Evolutionary conservation across 1,140 invertebrate genomes (phyloP).

Genomic region (Sarcophaga peregrina): DNA sequence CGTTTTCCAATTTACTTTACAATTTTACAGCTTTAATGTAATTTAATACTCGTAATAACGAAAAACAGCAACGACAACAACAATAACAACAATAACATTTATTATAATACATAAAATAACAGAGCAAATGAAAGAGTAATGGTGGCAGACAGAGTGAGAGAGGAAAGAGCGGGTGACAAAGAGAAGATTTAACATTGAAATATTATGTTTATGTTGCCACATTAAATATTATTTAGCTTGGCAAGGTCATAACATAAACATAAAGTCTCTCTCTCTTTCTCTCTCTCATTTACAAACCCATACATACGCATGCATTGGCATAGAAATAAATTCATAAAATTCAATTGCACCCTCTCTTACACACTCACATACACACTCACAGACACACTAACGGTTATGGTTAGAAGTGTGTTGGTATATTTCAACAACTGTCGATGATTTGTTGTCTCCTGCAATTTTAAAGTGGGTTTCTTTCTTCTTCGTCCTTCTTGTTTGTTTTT

Average conservation of each 20-base stretch:
- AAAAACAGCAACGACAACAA: no score
- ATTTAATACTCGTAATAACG: no score
- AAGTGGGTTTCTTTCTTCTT: not conserved
- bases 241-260: slow-evolving; percentile 27
- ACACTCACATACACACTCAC: slow-evolving; percentile 2
- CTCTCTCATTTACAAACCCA: not conserved
- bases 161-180: no score
- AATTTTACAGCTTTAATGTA: no score
- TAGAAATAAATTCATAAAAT: not conserved
- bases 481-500: no score
- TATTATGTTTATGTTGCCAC: slow-evolving; percentile 25
- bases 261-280: not conserved
- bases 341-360: not conserved
- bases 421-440: slow-evolving; percentile 39
- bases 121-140: no score
- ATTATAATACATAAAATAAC: no score
- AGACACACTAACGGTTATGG: not conserved
- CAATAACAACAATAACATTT: no score
- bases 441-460: slow-evolving; percentile 27
- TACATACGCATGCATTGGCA: not conserved
- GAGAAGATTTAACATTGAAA: slow-evolving; percentile 31
- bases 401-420: slow-evolving; percentile 1
- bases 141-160: no score
- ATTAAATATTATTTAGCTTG: slow-evolving; percentile 21
- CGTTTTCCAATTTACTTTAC: no score